Percentiles rank a stretch among this genome's conserved stretches.
Evolutionary conservation across 2,113 vertebrate species (phyloP).

Genomic region (Alosa alosa): DNA sequence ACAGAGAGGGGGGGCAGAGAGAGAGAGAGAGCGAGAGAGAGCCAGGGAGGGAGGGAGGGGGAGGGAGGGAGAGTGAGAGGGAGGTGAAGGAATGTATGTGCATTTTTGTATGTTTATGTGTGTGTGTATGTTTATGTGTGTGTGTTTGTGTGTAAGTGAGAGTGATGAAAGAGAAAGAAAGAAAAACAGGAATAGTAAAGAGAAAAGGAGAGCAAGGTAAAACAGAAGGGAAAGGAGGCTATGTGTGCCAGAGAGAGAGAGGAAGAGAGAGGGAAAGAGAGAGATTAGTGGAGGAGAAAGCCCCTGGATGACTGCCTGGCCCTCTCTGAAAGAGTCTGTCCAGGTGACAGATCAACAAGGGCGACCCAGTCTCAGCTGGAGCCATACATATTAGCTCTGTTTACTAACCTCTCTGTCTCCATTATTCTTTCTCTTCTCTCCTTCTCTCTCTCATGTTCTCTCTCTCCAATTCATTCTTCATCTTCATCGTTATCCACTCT

Average conservation of each 20-base stretch:
- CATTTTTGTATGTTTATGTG: not conserved
- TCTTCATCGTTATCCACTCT: not conserved
- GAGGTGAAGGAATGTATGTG: not conserved
- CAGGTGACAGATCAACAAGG: constrained; percentile 36
- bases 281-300: constrained; percentile 6
- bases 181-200: not conserved
- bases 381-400: not conserved
- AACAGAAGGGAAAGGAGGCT: not conserved
- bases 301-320: constrained; percentile 25
- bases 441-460: not conserved
- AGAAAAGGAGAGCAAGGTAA: not conserved
- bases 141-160: not conserved
- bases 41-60: not conserved
- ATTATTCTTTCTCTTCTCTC: constrained; percentile 11
- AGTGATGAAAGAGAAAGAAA: not conserved
- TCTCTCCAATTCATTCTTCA: not conserved
- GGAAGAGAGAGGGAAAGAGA: not conserved
- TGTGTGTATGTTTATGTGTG: not conserved
- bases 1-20: not conserved
- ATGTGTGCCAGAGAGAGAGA: not conserved
- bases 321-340: constrained; percentile 38
- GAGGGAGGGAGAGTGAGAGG: not conserved
- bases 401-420: not conserved
- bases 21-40: not conserved
- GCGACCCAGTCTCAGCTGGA: constrained; percentile 7